Evolutionary conservation across 1,140 invertebrate species (phyloP).

Genomic region (Drosophila lowei): DNA sequence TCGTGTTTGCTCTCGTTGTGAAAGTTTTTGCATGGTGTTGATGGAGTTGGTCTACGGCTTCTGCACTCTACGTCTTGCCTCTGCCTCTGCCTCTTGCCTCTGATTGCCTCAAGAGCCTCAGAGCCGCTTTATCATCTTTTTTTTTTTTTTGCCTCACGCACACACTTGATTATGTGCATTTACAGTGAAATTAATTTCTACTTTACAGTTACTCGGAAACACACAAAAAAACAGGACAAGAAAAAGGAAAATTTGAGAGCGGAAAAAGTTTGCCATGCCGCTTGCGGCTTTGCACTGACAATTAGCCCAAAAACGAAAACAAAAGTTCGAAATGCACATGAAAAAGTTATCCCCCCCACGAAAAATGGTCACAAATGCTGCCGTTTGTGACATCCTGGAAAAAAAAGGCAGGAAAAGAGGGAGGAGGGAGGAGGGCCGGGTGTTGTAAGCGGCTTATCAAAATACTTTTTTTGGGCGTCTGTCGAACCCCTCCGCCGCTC

Average conservation of each 20-base stretch:
- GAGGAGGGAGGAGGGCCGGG: slow-evolving; percentile 12
- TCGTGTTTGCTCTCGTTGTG: slow-evolving; percentile 21
- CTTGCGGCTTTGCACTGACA: slow-evolving; percentile 73
- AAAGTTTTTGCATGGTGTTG: slow-evolving; percentile 53
- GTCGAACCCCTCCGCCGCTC: background rate
- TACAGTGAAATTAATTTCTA: slow-evolving; percentile 79
- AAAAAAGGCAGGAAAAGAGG: background rate
- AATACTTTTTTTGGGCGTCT: slow-evolving; percentile 51
- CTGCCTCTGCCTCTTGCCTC: background rate
- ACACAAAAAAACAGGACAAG: slow-evolving; percentile 16
- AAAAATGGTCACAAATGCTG: slow-evolving; percentile 48
- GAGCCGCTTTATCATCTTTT: slow-evolving; percentile 56
- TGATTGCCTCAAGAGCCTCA: slow-evolving; percentile 41
- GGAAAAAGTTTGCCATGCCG: slow-evolving; percentile 58
- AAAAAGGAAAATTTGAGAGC: slow-evolving; percentile 18
- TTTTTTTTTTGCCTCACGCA: slow-evolving; percentile 25
- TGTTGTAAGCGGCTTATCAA: slow-evolving; percentile 72
- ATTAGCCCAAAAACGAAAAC: slow-evolving; percentile 66
- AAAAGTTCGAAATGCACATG: slow-evolving; percentile 55
- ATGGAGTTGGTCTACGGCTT: slow-evolving; percentile 53
- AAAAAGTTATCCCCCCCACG: slow-evolving; percentile 32
- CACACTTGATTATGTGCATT: slow-evolving; percentile 78
- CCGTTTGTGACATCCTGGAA: slow-evolving; percentile 42
- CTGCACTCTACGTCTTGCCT: slow-evolving; percentile 35
- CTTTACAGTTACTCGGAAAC: slow-evolving; percentile 55